Evolutionary conservation across 1,140 invertebrate species (phyloP).

Genomic region (Aphaenogaster ashmeadi): DNA sequence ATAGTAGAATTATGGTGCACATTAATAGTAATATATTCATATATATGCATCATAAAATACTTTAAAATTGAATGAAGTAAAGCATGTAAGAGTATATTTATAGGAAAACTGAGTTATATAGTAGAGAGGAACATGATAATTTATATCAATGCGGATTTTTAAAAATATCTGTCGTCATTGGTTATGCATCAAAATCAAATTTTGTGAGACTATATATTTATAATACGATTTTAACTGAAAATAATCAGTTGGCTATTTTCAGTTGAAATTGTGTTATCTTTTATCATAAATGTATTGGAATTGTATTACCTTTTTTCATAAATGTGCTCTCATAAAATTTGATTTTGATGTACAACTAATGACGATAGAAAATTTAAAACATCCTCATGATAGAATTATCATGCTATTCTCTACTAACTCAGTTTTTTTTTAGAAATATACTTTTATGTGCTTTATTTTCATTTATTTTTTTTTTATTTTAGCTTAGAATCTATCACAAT

Average conservation of each 20-base stretch:
- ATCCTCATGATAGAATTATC: neutral
- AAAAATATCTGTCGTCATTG: neutral
- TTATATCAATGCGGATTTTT: neutral
- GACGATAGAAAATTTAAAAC: neutral
- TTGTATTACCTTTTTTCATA: too few relatives aligned
- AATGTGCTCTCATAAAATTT: neutral
- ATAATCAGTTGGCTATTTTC: neutral
- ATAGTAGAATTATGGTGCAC: neutral
- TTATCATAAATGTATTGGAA: neutral
- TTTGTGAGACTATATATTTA: neutral
- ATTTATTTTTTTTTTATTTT: neutral
- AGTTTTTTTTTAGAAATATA: neutral
- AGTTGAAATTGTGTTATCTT: neutral
- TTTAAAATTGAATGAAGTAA: neutral
- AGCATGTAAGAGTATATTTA: neutral
- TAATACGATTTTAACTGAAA: neutral
- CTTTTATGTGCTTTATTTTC: neutral
- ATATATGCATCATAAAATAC: neutral
- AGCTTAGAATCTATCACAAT: neutral
- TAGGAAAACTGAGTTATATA: neutral
- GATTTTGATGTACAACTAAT: neutral
- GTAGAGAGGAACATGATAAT: neutral
- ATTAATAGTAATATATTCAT: slow-evolving; percentile 10
- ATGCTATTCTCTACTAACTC: neutral
- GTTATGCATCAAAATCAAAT: neutral